Conservation (phyloP, 2,113 vertebrate genomes). For the Semnornis frantzii region DNA sequence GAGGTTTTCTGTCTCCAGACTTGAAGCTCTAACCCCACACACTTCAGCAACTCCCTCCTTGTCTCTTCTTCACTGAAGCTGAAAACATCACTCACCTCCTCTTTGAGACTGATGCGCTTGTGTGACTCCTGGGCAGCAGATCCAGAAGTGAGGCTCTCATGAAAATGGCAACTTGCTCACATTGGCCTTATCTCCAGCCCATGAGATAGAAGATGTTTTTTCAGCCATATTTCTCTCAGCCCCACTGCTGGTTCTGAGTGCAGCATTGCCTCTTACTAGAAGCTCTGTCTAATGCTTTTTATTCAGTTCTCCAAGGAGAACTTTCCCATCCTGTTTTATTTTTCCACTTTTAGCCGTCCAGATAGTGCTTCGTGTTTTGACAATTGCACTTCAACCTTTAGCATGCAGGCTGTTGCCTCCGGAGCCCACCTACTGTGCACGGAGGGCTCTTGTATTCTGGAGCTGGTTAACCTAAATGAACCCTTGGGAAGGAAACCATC, state of each 20-base stretch:
- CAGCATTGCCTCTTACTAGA: background rate
- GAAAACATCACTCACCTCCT: background rate
- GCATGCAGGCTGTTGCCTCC: background rate
- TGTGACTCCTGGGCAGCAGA: background rate
- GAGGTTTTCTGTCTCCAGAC: conserved; percentile 14
- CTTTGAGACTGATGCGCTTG: background rate
- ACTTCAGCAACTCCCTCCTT: background rate
- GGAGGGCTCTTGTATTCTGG: background rate
- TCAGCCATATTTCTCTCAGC: background rate
- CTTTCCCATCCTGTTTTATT: background rate
- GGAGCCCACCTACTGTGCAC: rapidly evolving
- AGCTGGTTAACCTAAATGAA: background rate
- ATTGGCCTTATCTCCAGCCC: background rate
- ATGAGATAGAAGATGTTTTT: background rate
- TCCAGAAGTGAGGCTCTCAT: background rate
- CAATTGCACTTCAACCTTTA: background rate
- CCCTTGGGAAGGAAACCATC: background rate
- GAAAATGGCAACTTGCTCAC: background rate
- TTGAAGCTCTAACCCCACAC: background rate
- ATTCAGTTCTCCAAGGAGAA: background rate
- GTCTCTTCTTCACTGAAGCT: background rate
- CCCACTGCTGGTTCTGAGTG: background rate
- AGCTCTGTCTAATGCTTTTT: background rate
- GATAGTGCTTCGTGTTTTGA: background rate
- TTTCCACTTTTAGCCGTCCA: background rate